Conservation (phyloP, 2,888 invertebrate genomes). For the Drosophila helvetica region DNA sequence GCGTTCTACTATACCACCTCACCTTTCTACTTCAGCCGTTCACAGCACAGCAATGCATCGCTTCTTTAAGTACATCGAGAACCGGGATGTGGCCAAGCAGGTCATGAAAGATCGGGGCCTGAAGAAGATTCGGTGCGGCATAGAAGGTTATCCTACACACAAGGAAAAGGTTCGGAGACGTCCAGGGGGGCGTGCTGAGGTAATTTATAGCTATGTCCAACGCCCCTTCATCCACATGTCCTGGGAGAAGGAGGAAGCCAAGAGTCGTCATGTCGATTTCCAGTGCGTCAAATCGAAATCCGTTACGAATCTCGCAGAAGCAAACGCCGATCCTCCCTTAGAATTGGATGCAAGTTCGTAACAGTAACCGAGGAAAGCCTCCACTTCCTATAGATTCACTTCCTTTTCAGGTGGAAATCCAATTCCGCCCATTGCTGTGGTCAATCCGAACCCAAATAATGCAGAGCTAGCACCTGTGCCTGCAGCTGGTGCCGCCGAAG, state of each 20-base stretch:
- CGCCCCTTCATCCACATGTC: conserved; percentile 96
- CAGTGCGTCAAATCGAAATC: conserved; percentile 99
- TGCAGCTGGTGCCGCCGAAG: conserved; percentile 60
- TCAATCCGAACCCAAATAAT: conserved; percentile 68
- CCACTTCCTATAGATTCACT: not conserved
- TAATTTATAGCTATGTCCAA: conserved; percentile 99
- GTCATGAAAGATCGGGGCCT: conserved; percentile 99
- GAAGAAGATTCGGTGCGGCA: conserved; percentile 99
- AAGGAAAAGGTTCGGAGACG: conserved; percentile 99
- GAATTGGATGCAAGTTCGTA: conserved; percentile 83
- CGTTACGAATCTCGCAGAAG: conserved; percentile 97
- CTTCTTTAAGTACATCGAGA: conserved; percentile 99
- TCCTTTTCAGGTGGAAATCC: conserved; percentile 81
- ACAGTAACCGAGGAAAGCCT: not conserved
- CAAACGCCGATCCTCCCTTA: conserved; percentile 93
- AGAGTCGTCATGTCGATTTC: conserved; percentile 99
- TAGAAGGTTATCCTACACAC: conserved; percentile 99
- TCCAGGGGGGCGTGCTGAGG: conserved; percentile 96
- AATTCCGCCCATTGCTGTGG: conserved; percentile 75
- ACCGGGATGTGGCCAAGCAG: conserved; percentile 99
- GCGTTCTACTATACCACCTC: not conserved
- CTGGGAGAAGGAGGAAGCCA: conserved; percentile 99
- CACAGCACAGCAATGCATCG: conserved; percentile 97
- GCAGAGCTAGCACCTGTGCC: conserved; percentile 58
- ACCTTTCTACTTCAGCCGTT: conserved; percentile 86